These are phyloP conservation scores for Nyctereutes procyonoides DNA, from an alignment of 2,113 vertebrate species.

Conservation along the genomic window DNA sequence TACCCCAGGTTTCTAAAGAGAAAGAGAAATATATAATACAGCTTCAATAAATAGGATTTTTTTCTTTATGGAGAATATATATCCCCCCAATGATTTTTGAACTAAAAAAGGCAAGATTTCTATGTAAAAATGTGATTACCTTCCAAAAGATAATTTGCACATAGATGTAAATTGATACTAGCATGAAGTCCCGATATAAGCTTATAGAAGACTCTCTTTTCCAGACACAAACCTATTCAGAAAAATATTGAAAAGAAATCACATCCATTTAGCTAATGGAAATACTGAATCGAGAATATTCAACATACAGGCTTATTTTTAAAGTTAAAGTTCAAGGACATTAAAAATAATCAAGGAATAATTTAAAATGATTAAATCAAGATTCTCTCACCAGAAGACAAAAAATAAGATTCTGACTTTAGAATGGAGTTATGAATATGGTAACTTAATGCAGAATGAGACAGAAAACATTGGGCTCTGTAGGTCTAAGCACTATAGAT, in stretches of 20 bases:
- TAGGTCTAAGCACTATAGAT: neutral
- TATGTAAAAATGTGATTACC: conserved; percentile 86
- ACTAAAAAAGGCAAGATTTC: conserved; percentile 12
- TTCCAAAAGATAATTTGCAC: conserved; percentile 94
- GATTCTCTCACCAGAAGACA: neutral
- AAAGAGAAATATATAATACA: neutral
- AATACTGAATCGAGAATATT: neutral
- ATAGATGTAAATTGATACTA: conserved; percentile 98
- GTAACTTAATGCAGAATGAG: neutral
- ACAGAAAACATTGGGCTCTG: neutral
- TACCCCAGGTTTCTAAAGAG: conserved; percentile 93
- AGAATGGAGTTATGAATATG: neutral
- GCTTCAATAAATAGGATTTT: neutral
- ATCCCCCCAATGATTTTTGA: neutral
- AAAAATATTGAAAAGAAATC: conserved; percentile 63
- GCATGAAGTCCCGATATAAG: conserved; percentile 98
- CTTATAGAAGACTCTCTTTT: conserved; percentile 98
- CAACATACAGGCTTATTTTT: neutral
- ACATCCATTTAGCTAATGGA: neutral
- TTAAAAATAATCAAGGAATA: conserved; percentile 43
- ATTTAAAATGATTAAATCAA: neutral
- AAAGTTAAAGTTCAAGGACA: conserved; percentile 44
- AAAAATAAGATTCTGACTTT: neutral
- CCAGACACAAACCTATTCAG: conserved; percentile 94
- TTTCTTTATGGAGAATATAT: neutral